Percentiles rank a stretch among this genome's conserved stretches.
phyloP scores from a whole-genome alignment of 1,140 invertebrate species.

The Copidosoma floridanum region DNA sequence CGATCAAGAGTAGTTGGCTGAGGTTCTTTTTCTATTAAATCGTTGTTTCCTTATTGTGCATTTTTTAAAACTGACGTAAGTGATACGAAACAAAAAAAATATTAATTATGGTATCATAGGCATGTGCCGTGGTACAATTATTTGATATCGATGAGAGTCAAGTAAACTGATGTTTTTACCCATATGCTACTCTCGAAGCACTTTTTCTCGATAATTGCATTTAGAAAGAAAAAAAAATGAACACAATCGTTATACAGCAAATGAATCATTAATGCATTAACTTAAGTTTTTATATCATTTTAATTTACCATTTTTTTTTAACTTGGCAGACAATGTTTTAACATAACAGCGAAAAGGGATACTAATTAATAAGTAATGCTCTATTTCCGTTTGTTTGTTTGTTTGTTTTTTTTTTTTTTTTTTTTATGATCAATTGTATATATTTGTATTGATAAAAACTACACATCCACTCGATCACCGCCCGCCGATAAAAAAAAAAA shows the following conservation, averaged over 20 bases:
- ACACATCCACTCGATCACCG: not conserved
- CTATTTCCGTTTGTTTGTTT: no score
- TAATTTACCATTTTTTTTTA: constrained; percentile 5
- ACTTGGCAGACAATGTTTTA: not conserved
- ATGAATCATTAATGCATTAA: constrained; percentile 1
- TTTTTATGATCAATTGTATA: constrained; percentile 17
- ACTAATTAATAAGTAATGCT: not conserved
- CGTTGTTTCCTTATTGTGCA: constrained; percentile 7
- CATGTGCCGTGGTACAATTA: no score
- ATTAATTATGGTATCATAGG: constrained; percentile 11
- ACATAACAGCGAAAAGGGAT: not conserved
- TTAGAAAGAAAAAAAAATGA: constrained; percentile 2
- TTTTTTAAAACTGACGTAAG: constrained; percentile 10
- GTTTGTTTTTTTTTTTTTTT: not conserved
- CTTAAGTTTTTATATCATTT: not conserved
- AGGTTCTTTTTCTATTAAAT: constrained; percentile 10
- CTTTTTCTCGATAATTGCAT: constrained; percentile 4
- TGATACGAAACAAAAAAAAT: not conserved
- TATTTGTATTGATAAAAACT: constrained; percentile 8
- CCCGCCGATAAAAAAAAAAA: no score
- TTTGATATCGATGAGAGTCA: constrained; percentile 15
- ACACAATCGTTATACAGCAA: constrained; percentile 1
- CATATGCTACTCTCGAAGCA: not conserved
- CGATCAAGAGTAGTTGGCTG: constrained; percentile 12
- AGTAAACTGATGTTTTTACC: constrained; percentile 17